Evolutionary conservation across 1,140 invertebrate genomes (phyloP).

Genomic region (Campodea augens): DNA sequence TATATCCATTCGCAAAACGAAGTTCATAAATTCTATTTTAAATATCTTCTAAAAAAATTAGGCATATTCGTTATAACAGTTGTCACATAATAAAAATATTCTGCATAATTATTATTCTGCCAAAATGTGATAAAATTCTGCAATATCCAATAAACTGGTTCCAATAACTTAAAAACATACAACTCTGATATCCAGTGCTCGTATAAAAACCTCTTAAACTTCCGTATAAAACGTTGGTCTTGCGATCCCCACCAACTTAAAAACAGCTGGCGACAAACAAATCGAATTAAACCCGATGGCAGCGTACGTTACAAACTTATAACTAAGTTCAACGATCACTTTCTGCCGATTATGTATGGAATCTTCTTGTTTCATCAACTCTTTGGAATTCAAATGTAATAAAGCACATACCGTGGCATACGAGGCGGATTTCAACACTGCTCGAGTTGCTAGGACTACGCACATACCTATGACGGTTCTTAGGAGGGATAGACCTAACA

Average conservation of each 20-base stretch:
- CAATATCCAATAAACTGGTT: too few species aligned
- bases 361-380: slow-evolving; percentile 37
- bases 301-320: slow-evolving; percentile 58
- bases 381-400: slow-evolving; percentile 38
- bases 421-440: slow-evolving; percentile 43
- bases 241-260: slow-evolving; percentile 51
- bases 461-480: slow-evolving; percentile 52
- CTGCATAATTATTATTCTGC: too few species aligned
- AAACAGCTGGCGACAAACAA: slow-evolving; percentile 56
- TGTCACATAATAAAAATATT: too few species aligned
- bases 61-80: too few species aligned
- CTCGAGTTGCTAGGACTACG: slow-evolving; percentile 42
- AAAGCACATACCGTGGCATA: slow-evolving; percentile 47
- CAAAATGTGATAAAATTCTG: too few species aligned
- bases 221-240: slow-evolving; percentile 66
- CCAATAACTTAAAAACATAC: too few species aligned
- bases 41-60: too few species aligned
- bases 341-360: slow-evolving; percentile 39
- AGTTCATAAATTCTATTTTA: too few species aligned
- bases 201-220: too few species aligned
- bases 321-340: slow-evolving; percentile 53
- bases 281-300: slow-evolving; percentile 54
- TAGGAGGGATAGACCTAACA: slow-evolving; percentile 39
- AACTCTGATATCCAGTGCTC: too few species aligned
- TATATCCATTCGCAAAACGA: too few species aligned